A percentile compares a stretch with the other conserved stretches of the same genome.
Conservation (phyloP, 1,140 invertebrate genomes). For the Drosophila sproati region DNA sequence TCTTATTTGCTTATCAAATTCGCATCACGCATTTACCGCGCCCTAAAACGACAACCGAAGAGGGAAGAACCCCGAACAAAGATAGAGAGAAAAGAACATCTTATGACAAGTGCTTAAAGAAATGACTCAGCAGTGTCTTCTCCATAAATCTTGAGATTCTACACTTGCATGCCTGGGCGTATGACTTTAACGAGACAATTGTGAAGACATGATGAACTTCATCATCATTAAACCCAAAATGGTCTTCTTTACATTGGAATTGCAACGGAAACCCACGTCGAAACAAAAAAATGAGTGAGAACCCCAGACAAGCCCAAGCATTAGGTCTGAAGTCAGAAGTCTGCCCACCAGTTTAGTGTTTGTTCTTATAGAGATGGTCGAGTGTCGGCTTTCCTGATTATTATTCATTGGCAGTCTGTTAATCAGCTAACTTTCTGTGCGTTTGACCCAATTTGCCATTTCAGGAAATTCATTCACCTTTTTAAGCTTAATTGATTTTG, state of each 20-base stretch:
- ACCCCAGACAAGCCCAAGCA: constrained; percentile 47
- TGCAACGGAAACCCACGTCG: constrained; percentile 51
- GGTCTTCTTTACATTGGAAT: constrained; percentile 67
- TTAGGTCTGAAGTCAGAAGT: background rate
- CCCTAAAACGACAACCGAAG: constrained; percentile 16
- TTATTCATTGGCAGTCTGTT: background rate
- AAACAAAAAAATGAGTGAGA: constrained; percentile 21
- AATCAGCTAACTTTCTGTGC: constrained; percentile 58
- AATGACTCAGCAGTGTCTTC: constrained; percentile 15
- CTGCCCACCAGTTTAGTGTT: constrained; percentile 20
- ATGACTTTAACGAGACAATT: constrained; percentile 2
- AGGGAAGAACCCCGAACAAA: background rate
- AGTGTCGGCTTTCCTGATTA: background rate
- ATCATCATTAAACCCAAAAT: constrained; percentile 45
- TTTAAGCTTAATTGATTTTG: constrained; percentile 25
- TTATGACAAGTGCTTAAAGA: constrained; percentile 19
- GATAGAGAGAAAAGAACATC: background rate
- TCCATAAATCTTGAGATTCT: constrained; percentile 22
- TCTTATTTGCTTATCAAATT: constrained; percentile 47
- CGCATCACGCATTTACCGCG: constrained; percentile 20
- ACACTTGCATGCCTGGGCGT: constrained; percentile 58
- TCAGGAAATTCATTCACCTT: constrained; percentile 68
- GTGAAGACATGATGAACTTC: constrained; percentile 11
- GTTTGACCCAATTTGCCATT: constrained; percentile 67
- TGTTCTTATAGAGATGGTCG: background rate